Evolutionary conservation across 2,797 vertebrate species (phyloP).

Genomic region (Falco cherrug): DNA sequence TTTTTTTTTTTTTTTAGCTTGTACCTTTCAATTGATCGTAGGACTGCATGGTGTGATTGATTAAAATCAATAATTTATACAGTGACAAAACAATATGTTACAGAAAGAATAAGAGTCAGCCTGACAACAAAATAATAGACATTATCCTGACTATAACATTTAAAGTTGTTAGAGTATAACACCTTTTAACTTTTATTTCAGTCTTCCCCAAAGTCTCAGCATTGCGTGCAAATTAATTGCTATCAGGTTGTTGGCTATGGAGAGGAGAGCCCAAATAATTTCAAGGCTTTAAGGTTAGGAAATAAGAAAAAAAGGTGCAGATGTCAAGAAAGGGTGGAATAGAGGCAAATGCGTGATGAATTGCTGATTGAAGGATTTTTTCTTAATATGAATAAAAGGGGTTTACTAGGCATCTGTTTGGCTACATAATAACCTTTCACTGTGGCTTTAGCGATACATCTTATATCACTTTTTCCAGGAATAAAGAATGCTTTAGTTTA

Average conservation of each 20-base stretch:
- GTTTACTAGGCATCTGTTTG: background rate
- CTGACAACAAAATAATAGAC: background rate
- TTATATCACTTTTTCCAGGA: background rate
- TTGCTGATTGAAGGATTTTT: background rate
- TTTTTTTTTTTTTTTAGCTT: background rate
- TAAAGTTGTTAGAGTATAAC: background rate
- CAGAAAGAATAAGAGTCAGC: background rate
- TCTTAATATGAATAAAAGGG: background rate
- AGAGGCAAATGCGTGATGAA: background rate
- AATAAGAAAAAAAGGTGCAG: background rate
- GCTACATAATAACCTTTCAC: background rate
- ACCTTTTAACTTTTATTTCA: background rate
- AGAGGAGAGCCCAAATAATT: background rate
- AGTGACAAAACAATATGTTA: background rate
- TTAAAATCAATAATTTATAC: conserved; percentile 65
- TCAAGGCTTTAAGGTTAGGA: background rate
- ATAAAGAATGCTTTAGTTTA: background rate
- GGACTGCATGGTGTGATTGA: conserved; percentile 45
- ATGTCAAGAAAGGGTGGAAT: background rate
- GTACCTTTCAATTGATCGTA: conserved; percentile 30
- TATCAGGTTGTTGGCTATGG: background rate
- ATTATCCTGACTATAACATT: background rate
- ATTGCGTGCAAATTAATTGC: background rate
- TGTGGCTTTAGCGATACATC: background rate
- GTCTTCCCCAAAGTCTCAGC: background rate